Conservation (phyloP, 2,797 vertebrate genomes). For the Poeciliopsis presidionis region DNA sequence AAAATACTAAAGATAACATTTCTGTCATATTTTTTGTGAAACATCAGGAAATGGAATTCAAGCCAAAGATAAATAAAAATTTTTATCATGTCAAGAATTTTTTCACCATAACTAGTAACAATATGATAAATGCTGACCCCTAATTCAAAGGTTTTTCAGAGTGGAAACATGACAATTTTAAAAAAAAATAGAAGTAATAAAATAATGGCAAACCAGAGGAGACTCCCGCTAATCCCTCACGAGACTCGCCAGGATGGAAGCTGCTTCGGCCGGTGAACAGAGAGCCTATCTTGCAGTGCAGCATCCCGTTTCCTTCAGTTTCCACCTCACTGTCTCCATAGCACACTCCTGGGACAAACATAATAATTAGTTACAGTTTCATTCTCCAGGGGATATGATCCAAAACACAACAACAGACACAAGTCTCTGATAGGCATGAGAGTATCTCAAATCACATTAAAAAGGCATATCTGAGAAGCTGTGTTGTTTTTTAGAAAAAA, state of each 20-base stretch:
- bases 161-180: not conserved
- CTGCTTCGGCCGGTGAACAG: slow-evolving; percentile 81
- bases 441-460: not conserved
- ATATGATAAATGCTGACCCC: too few species aligned
- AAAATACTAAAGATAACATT: too few species aligned
- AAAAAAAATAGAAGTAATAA: slow-evolving; percentile 3
- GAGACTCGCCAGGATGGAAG: slow-evolving; percentile 79
- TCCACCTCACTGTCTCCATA: slow-evolving; percentile 85
- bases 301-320: slow-evolving; percentile 72
- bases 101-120: too few species aligned
- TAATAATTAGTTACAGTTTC: slow-evolving; percentile 29
- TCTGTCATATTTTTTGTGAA: too few species aligned
- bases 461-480: not conserved
- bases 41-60: too few species aligned
- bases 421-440: not conserved
- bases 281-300: slow-evolving; percentile 79
- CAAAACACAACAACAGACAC: slow-evolving; percentile 11
- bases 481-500: not conserved
- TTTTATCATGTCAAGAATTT: too few species aligned
- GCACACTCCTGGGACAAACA: slow-evolving; percentile 76
- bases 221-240: slow-evolving; percentile 70
- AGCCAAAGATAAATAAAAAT: too few species aligned
- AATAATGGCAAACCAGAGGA: slow-evolving; percentile 71
- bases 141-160: not conserved
- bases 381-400: slow-evolving; percentile 7